phyloP scores from a whole-genome alignment of 2,888 invertebrate species.

The Meganola albula region DNA sequence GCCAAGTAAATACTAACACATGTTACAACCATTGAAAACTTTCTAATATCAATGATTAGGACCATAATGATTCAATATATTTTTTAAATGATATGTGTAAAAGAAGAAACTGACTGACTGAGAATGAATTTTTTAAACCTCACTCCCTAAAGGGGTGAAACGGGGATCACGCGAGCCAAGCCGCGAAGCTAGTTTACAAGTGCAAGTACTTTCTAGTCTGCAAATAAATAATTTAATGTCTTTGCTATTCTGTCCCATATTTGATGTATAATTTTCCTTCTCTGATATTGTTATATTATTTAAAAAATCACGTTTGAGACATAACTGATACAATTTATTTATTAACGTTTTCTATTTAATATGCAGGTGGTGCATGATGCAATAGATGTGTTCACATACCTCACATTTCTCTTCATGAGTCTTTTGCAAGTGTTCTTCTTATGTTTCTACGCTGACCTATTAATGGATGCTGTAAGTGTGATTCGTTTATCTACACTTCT shows the following conservation, averaged over 20 bases:
- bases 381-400: slow-evolving; percentile 30
- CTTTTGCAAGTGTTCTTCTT: slow-evolving; percentile 45
- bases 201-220: not conserved
- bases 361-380: slow-evolving; percentile 39
- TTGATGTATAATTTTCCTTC: not conserved
- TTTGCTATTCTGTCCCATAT: not conserved
- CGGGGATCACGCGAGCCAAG: too few species aligned
- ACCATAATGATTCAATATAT: too few species aligned
- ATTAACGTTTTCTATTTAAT: slow-evolving; percentile 2
- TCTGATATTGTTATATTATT: not conserved
- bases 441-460: slow-evolving; percentile 45
- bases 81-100: too few species aligned
- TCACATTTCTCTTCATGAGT: slow-evolving; percentile 42
- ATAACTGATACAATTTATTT: not conserved
- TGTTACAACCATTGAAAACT: too few species aligned
- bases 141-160: too few species aligned
- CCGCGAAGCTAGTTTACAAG: too few species aligned
- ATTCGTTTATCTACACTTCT: not conserved
- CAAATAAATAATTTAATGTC: not conserved
- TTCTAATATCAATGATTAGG: too few species aligned
- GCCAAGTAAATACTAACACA: too few species aligned
- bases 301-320: not conserved
- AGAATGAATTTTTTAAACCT: too few species aligned
- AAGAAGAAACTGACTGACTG: too few species aligned
- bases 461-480: slow-evolving; percentile 40